These are phyloP conservation scores for Charanyca ferruginea DNA, from an alignment of 2,888 invertebrate genomes.

Conservation along the genomic window DNA sequence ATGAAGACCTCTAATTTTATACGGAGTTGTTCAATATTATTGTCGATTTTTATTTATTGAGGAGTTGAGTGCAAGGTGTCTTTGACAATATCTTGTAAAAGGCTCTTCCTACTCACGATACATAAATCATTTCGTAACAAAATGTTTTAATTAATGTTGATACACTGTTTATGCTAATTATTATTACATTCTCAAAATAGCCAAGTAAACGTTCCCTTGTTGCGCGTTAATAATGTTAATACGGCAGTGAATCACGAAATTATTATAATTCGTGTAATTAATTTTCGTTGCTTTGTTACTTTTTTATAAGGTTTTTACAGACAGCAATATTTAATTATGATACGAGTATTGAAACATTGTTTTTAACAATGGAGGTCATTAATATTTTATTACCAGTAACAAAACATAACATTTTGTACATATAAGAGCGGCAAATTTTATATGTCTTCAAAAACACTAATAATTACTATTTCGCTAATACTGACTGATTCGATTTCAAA, in stretches of 20 bases:
- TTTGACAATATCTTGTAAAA: constrained; percentile 19
- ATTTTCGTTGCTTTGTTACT: not conserved
- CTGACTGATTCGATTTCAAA: no score
- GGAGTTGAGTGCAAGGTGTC: not conserved
- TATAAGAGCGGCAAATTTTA: no score
- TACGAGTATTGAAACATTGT: not conserved
- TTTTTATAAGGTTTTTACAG: no score
- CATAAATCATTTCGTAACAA: constrained; percentile 48
- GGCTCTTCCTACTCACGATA: constrained; percentile 25
- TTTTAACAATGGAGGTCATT: not conserved
- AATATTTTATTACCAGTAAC: not conserved
- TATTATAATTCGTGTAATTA: constrained; percentile 24
- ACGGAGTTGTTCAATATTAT: not conserved
- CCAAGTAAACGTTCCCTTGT: constrained; percentile 29
- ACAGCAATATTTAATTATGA: not conserved
- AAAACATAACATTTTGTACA: not conserved
- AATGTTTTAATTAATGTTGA: constrained; percentile 41
- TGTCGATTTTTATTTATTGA: not conserved
- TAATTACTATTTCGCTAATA: no score
- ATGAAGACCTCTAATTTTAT: not conserved
- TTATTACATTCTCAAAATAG: constrained; percentile 50
- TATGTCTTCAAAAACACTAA: no score
- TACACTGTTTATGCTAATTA: constrained; percentile 46
- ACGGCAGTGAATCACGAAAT: constrained; percentile 40
- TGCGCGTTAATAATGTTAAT: constrained; percentile 19